Base-by-base conservation (phyloP, 2,888 invertebrate species). In the Sepioteuthis lessoniana region DNA sequence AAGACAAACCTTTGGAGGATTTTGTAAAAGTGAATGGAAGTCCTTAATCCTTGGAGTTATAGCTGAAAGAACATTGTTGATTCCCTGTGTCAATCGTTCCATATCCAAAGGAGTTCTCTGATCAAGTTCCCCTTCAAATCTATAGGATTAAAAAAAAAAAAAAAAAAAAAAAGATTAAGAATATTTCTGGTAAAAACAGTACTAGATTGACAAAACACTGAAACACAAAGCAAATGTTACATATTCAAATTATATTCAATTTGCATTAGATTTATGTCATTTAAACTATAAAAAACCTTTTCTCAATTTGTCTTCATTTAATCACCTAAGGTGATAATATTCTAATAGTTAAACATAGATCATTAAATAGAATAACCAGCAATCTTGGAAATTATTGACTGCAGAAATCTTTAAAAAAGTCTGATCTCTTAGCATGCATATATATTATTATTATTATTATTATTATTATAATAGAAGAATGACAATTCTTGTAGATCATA, bases 21-120 rank as follows among this genome's bases (percentile, higher is more conserved):
- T 98, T 95, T 98, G 96, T 93, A 98, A 97, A 95, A 98, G 97
- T 96, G 98, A 97, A 97, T 98, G 98, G 96, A 98, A 98, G 96
- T 98, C 98, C 97, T 98, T 98, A 95, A 98, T 97, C 96, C 98
- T 98, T 95, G 98, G 98, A 96, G 98, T 97, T 96, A 98, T 98
- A 94, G 98, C 98, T 95, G 97, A 97, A 94, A 98, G 97, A 95
- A 98, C 98, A 97, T 98, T 98, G 96, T 97, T 97, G 95, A 98
- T 97, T 96, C 98, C 98, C 96, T 97, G 97, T 96, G 98, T 97
- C 96, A 98, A 97, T 95, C 98, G 98, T 96, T 98, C 97, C 94
- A 96, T 96, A 95, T 97, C 97, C 93, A 97, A 95, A 91, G 96
- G 95, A 31, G 97, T 96, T 96, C 97, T 96, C 94, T 96, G 96